These are phyloP conservation scores for Cremastinae sp. DNA, from an alignment of 2,888 invertebrate genomes.

Conservation along the genomic window DNA sequence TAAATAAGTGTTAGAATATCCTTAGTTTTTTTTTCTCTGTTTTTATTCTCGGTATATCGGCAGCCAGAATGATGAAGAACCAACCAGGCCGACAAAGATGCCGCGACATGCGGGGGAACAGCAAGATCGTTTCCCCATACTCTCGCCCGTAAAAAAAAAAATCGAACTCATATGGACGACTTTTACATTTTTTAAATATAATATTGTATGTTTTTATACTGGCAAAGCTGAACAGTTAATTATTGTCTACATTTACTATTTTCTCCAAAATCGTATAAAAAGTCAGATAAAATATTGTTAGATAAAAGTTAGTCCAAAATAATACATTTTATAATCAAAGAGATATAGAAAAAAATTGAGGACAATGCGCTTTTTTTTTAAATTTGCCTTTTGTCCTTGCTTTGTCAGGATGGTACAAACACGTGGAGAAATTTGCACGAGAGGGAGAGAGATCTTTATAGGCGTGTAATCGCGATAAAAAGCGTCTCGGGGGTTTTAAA, in stretches of 20 bases:
- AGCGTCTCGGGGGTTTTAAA: slow-evolving; percentile 47
- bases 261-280: no score
- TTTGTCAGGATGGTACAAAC: not conserved
- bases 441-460: slow-evolving; percentile 67
- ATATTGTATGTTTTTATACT: not conserved
- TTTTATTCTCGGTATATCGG: slow-evolving; percentile 69
- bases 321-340: no score
- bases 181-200: not conserved
- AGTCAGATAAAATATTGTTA: no score
- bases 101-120: slow-evolving; percentile 73
- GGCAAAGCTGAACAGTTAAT: no score
- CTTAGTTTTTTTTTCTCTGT: slow-evolving; percentile 1
- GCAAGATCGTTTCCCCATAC: slow-evolving; percentile 58
- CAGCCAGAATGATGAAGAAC: slow-evolving; percentile 76
- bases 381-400: no score
- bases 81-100: slow-evolving; percentile 77
- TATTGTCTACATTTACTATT: no score
- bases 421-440: slow-evolving; percentile 2
- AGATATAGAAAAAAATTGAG: no score
- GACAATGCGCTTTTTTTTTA: no score
- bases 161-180: not conserved
- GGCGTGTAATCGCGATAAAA: slow-evolving; percentile 70
- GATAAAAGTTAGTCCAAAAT: no score
- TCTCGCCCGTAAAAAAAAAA: slow-evolving; percentile 30
- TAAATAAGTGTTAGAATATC: no score